Evolutionary conservation across 2,113 vertebrate genomes (phyloP), one percentile per base, ranked within the genome.

Genomic region (Dissostichus mawsoni): DNA sequence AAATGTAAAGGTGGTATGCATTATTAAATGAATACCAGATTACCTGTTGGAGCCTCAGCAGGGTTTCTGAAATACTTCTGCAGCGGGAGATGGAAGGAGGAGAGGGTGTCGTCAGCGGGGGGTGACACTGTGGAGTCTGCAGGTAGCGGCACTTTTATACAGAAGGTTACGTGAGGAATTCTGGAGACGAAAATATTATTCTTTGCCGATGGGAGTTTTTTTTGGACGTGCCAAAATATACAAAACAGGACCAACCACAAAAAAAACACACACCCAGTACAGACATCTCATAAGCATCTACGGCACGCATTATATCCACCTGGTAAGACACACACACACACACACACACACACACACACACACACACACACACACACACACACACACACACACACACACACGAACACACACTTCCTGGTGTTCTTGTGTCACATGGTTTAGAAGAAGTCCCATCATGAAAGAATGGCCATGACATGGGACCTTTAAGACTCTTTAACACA

Each of bases 261-360:
- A 20, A 20, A 20, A 20, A 20, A 1, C 20, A 20, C 20, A 20
- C 20, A 5, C 11, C 45, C 25, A 68, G 0, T 93, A 89, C 75
- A 65, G 23, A 0, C 4, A 25, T 0, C 29, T 94, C 20, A 89
- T 94, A 51, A 1, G 44, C 0, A 90, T 25, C 66, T 93, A 90
- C 1, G 93, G 92, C 53, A 94, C 93, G 53, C 93, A 94, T 70
- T 93, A 82, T 11, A 87, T 93, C 6, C 72, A 57, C 20, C 78
- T 86, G 68, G 92, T 92, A 18, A 51, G 33, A 33, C 20, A 20
- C 20, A n/a, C 11, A 66, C 20, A 70, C 20, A 70, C 18, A 53
- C 36, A 66, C 14, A 36, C 33, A 36, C 33, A 44, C 17, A 44
- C 61, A n/a, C 13, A 57, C 14, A 11, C 18, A 33, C 25, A 16